Base-by-base conservation (phyloP, 1,140 invertebrate species). In the Hydropsyche tenuis region DNA sequence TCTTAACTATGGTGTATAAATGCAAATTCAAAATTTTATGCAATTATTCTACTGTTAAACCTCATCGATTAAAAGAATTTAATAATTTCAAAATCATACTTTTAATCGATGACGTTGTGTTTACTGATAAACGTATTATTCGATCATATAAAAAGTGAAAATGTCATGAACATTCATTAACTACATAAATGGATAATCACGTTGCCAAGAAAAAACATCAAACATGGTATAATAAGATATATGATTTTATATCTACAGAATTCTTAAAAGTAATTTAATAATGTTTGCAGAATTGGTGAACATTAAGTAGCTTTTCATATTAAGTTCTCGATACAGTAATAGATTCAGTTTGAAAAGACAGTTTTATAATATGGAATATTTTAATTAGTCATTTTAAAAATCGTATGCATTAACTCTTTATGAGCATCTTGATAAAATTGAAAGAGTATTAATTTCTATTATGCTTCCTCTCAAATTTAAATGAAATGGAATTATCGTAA, bases 61-160 rank as follows among this genome's bases (percentile, higher is more conserved):
- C 56, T 60, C 23, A 20, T 25, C 20, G 16, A 60, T 60, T 60
- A 2, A 22, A 18, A 53, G 48, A 53, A 53, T 53, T 1, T 48
- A 48, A 48, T 3, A 48, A 48, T 12, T 48, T 48, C 16, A 25
- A 7, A 2, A 22, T 60, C 18, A 6, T 20, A 20, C 51, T 22
- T 1, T 25, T 60, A 25, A 60, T 60, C 11, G 23, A 12, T 27
- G 22, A 60, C 22, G 22, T 60, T 25, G 12, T 18, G 12, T 60
- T 22, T 60, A 14, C 56, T 12, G 18, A 60, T 60, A 60, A 18
- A 23, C 23, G 22, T 23, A 60, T 25, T 48, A 68, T 70, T 43
- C 16, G 48, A 56, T 70, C 23, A 70, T 70, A 70, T 70, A 70
- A 70, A 70, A 70, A 70, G 46, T 70, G 68, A 56, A 70, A 70